phyloP scores from a whole-genome alignment of 2,797 vertebrate species.

The Coluber constrictor region DNA sequence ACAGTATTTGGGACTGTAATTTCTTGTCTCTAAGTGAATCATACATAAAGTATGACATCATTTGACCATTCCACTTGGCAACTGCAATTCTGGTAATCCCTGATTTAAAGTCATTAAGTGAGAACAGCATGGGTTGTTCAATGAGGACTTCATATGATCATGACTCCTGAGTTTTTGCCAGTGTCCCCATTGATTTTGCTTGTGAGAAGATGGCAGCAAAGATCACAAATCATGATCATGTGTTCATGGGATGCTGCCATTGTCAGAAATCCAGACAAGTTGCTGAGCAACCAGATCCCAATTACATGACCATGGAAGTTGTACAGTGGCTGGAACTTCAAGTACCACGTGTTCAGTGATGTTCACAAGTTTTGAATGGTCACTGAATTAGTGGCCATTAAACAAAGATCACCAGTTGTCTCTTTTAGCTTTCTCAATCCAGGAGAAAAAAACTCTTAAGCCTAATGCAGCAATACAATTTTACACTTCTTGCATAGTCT shows the following conservation, averaged over 20 bases:
- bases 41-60: neutral
- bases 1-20: neutral
- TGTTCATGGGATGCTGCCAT: neutral
- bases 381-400: neutral
- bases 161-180: neutral
- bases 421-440: constrained; percentile 53
- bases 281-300: neutral
- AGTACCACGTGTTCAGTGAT: neutral
- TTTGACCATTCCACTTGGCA: neutral
- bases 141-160: neutral
- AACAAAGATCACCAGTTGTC: constrained; percentile 31
- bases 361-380: neutral
- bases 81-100: neutral
- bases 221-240: neutral
- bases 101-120: neutral
- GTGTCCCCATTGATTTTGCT: neutral
- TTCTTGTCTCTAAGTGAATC: neutral
- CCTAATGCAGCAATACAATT: neutral
- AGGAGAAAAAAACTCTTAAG: neutral
- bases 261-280: neutral
- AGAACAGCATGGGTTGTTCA: neutral
- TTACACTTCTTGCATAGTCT: constrained; percentile 12
- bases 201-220: neutral
- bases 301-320: neutral
- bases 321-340: neutral